A percentile compares a stretch with the other conserved stretches of the same genome.
Conservation (phyloP, 2,888 invertebrate genomes). For the Nemotelus pantherinus region DNA sequence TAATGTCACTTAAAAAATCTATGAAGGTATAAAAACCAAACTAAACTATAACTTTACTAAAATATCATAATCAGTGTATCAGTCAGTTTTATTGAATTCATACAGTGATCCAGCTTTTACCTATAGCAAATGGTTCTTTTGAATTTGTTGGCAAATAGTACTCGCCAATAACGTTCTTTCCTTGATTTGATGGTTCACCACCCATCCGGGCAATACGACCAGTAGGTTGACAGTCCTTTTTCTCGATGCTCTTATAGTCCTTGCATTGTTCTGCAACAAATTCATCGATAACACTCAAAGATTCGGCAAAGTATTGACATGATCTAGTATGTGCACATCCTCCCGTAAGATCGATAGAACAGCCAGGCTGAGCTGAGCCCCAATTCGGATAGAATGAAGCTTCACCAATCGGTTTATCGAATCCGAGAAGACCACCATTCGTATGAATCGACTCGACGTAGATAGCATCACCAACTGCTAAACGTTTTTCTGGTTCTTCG, state of each 20-base stretch:
- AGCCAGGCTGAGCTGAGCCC: slow-evolving; percentile 68
- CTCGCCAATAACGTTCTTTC: slow-evolving; percentile 20
- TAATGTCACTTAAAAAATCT: too few relatives aligned
- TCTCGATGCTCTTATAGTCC: slow-evolving; percentile 54
- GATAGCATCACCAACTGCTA: slow-evolving; percentile 57
- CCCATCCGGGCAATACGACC: slow-evolving; percentile 57
- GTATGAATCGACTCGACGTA: slow-evolving; percentile 63
- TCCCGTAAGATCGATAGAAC: slow-evolving; percentile 60
- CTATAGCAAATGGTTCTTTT: slow-evolving; percentile 51
- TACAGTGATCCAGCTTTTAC: neutral
- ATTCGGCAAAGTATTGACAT: slow-evolving; percentile 64
- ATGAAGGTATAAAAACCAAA: too few relatives aligned
- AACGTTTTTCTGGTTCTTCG: slow-evolving; percentile 53
- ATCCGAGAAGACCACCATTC: slow-evolving; percentile 59
- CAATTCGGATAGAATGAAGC: slow-evolving; percentile 68
- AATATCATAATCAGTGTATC: too few relatives aligned
- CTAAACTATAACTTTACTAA: too few relatives aligned
- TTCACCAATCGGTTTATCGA: slow-evolving; percentile 60
- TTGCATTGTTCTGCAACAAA: slow-evolving; percentile 58
- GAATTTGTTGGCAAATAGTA: slow-evolving; percentile 45
- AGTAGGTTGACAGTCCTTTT: slow-evolving; percentile 52
- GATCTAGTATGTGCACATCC: slow-evolving; percentile 65
- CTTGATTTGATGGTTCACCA: slow-evolving; percentile 52
- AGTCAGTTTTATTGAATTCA: neutral
- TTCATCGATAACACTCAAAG: slow-evolving; percentile 56